Evolutionary conservation across 1,140 invertebrate species (phyloP).

Genomic region (Achatina immaculata): DNA sequence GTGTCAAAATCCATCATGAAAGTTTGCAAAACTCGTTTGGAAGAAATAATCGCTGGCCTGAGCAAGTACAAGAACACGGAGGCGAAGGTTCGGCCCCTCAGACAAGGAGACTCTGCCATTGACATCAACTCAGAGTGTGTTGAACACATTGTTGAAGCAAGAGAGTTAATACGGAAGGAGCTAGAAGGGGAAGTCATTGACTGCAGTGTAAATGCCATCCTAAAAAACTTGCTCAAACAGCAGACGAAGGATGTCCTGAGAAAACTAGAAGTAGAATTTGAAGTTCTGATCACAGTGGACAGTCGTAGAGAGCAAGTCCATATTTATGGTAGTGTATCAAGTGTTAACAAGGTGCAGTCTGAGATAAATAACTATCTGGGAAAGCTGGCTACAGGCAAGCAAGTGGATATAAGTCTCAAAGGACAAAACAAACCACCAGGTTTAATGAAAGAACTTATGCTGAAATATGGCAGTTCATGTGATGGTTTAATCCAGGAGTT

Average conservation of each 20-base stretch:
- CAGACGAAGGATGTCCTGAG: conserved; percentile 36
- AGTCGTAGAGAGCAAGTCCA: neutral
- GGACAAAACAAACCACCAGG: conserved; percentile 52
- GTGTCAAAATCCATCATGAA: conserved; percentile 42
- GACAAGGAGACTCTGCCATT: conserved; percentile 42
- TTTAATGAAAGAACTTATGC: conserved; percentile 56
- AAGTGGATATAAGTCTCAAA: conserved; percentile 41
- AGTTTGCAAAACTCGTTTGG: conserved; percentile 38
- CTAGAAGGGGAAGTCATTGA: conserved; percentile 50
- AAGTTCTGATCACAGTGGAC: conserved; percentile 25
- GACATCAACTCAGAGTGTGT: conserved; percentile 45
- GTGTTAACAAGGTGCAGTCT: neutral
- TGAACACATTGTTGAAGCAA: conserved; percentile 39
- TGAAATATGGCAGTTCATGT: conserved; percentile 45
- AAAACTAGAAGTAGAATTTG: neutral
- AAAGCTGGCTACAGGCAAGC: conserved; percentile 7
- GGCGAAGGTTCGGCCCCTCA: conserved; percentile 22
- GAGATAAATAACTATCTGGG: conserved; percentile 16
- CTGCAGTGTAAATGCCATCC: conserved; percentile 15
- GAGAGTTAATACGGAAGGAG: conserved; percentile 42
- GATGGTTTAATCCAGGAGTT: conserved; percentile 41
- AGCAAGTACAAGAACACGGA: conserved; percentile 1
- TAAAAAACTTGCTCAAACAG: conserved; percentile 45
- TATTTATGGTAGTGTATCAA: neutral
- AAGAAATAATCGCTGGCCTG: conserved; percentile 30